phyloP scores from a whole-genome alignment of 2,113 vertebrate species.

The Pterocles orientalis region DNA sequence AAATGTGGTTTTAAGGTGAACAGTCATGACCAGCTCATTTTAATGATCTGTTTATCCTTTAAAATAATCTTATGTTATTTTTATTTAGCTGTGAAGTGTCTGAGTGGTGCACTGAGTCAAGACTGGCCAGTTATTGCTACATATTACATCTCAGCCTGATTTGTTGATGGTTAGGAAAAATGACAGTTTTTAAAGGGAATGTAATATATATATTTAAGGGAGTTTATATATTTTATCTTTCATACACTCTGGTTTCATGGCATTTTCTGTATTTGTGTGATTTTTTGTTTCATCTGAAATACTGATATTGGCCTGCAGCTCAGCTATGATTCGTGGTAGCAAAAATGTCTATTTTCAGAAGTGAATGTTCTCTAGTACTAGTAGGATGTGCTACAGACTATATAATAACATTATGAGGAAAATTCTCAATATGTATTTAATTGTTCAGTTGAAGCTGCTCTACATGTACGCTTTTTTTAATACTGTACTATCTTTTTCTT shows the following conservation, averaged over 20 bases:
- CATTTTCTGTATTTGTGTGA: not conserved
- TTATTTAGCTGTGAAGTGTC: not conserved
- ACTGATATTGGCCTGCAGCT: not conserved
- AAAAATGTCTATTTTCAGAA: conserved; percentile 9
- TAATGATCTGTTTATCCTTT: conserved; percentile 8
- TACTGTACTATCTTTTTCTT: not conserved
- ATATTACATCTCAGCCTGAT: not conserved
- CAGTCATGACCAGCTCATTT: not conserved
- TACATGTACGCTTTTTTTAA: not conserved
- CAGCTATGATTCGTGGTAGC: not conserved
- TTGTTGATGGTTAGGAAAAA: conserved; percentile 13
- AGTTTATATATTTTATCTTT: conserved; percentile 4
- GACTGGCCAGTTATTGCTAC: conserved; percentile 3
- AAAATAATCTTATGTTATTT: conserved; percentile 13
- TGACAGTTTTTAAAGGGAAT: conserved; percentile 7
- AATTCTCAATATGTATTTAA: not conserved
- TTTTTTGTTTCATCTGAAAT: conserved; percentile 35
- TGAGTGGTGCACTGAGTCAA: not conserved
- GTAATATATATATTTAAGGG: not conserved
- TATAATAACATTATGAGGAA: not conserved
- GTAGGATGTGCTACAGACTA: not conserved
- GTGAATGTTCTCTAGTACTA: not conserved
- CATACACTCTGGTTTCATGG: not conserved
- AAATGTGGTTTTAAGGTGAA: not conserved
- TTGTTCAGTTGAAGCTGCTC: not conserved